Evolutionary conservation across 1,140 invertebrate species (phyloP), one percentile per base, ranked within the genome.

Genomic region (Temnothorax curvispinosus): DNA sequence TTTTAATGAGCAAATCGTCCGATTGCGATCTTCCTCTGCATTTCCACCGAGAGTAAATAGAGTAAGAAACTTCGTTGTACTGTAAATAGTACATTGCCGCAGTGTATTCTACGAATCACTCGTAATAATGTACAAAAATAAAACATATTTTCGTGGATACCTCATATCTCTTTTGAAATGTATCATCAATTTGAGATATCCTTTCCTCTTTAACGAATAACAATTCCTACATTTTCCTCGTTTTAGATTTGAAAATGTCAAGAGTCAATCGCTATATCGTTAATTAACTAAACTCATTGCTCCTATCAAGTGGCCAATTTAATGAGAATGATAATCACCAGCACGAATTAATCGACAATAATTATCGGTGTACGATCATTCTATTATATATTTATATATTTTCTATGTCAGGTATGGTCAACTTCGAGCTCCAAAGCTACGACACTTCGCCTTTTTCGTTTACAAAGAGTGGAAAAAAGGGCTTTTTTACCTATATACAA

Each of bases 141-240:
- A 67, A 44, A 0, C 44, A 21, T 41, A 67, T 44, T 67, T 41
- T 44, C n/a, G 35, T 35, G 64, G 7, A 44, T 13, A 44, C 7
- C 9, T 67, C n/a, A 21, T 13, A 2, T 44, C 5, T 65, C 5
- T 35, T 64, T 18, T 8, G 15, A 32, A 62, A 32, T 52, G 15
- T 27, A 27, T 18, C 27, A 60, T 60, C 1, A 62, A 32, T 62
- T 15, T 0, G 27, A 13, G 0, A 32, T 32, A 32, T 4, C 1
- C 6, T 62, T 62, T 60, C 5, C 5, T 62, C 5, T 62, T 62
- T 7, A 52, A 1, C 2, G 4, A 62, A 58, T 27, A 27, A 21
- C 2, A 58, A 58, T 60, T 7, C 5, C 3, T 60, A 32, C 5
- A 60, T 60, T 60, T 27, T 13, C 5, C 97, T 3, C 9, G 47